Base-by-base conservation (phyloP, 2,797 vertebrate species). In the Falco berigora region DNA sequence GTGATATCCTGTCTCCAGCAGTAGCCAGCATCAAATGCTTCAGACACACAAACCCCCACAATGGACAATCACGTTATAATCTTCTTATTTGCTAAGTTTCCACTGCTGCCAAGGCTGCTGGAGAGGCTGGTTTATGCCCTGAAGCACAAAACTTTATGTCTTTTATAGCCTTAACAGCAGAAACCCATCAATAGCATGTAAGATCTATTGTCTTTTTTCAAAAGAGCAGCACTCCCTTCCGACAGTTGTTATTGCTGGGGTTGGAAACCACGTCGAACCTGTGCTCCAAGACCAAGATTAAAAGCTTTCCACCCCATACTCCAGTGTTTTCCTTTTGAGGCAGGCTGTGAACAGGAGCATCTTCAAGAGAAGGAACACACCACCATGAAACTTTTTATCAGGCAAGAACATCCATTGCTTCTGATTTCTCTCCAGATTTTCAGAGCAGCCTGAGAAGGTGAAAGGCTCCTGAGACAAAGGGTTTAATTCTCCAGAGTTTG, bases 401-500 rank as follows among this genome's bases (percentile, higher is more conserved):
- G 38, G 28, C 4, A 4, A 86, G 56, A 75, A 56, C 28, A 22
- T 47, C 46, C 47, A 47, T 46, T 2, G 14, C 73, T 79, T 93
- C 82, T 86, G 58, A 69, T 96, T 97, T 92, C 74, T 91, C 66
- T 90, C 22, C 67, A 67, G 55, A 73, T 75, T 95, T 91, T 88
- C 55, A 78, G 90, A 94, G 92, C 77, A 72, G 82, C 84, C 77
- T 64, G 82, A 76, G 67, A 95, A 97, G 92, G 89, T 95, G 81
- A 95, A 97, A 96, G 49, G 76, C 52, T 92, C 53, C 44, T 42
- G 44, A 95, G 75, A 98, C 96, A 97, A 98, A 97, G 91, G 58
- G 52, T 87, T 94, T 71, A 47, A 34, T 96, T 97, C 56, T 91
- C 89, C 9, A 9, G 55, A 76, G 25, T 93, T 96, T 97, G 96